phyloP scores from a whole-genome alignment of 1,140 invertebrate species.

The Augochlora pura region DNA sequence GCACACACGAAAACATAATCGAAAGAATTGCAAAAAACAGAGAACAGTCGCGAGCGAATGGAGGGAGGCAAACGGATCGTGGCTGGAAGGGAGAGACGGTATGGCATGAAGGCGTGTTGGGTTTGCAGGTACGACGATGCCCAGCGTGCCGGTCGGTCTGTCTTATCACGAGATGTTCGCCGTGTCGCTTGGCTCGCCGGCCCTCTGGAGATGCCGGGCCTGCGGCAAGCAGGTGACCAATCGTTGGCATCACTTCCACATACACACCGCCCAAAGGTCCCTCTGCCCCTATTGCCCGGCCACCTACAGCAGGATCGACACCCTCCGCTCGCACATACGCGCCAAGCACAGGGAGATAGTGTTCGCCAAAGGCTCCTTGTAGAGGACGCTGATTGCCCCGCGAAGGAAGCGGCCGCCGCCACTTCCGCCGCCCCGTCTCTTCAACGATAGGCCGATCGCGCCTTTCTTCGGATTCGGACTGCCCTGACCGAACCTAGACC shows the following conservation, averaged over 20 bases:
- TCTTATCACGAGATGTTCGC: constrained; percentile 91
- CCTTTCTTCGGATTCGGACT: constrained; percentile 62
- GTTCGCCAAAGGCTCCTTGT: constrained; percentile 75
- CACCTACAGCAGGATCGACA: constrained; percentile 92
- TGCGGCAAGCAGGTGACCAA: constrained; percentile 93
- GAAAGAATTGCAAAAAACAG: neutral
- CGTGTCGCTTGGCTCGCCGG: constrained; percentile 84
- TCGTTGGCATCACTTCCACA: constrained; percentile 92
- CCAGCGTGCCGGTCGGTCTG: constrained; percentile 80
- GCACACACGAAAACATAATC: constrained; percentile 3
- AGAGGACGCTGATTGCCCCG: constrained; percentile 72
- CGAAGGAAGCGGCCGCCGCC: constrained; percentile 69
- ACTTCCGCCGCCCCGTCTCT: constrained; percentile 55
- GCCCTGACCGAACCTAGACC: constrained; percentile 48
- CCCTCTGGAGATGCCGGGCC: constrained; percentile 88
- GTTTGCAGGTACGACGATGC: constrained; percentile 77
- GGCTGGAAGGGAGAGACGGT: neutral
- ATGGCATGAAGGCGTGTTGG: constrained; percentile 71
- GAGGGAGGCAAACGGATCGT: too few relatives aligned
- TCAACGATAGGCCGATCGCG: constrained; percentile 54
- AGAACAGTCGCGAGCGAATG: neutral
- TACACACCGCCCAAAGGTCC: constrained; percentile 88
- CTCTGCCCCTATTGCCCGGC: constrained; percentile 91
- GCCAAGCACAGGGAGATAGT: constrained; percentile 86
- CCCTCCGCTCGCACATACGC: constrained; percentile 87